Evolutionary conservation across 2,113 vertebrate species (phyloP), one percentile per base, ranked within the genome.

Genomic region (Columba janthina): DNA sequence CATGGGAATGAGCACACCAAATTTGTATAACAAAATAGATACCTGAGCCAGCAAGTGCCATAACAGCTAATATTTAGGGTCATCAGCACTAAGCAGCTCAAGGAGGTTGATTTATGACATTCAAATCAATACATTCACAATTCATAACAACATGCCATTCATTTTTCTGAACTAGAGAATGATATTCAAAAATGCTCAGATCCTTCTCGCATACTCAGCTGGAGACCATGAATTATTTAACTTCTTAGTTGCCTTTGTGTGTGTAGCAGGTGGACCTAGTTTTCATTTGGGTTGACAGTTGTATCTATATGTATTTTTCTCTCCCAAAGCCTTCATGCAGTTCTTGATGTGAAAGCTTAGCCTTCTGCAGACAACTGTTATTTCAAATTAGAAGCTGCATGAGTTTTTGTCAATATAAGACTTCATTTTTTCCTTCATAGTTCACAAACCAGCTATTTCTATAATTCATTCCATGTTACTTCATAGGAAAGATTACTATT

Each of bases 171-270:
- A 85, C 67, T 84, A 88, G 60, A 62, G 93, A 97, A 96, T 58
- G 26, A 95, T 88, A 97, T 93, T 96, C 70, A 85, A 88, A 96
- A 97, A 94, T 58, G 48, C 85, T 86, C 66, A 90, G 91, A 46
- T 80, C 54, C 44, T 89, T 95, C 84, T 71, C 91, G 73, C 44
- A 62, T 38, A 80, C 83, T 85, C 75, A 93, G 94, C 40, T 94
- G 91, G 90, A 97, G 57, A 89, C 57, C 72, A 94, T 96, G 93
- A 97, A 95, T 97, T 97, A 97, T 97, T 97, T 95, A 97, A 97
- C 94, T 96, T 97, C 91, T 94, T 83, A 65, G 96, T 96, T 97
- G 95, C 76, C 82, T 96, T 94, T 93, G 91, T 90, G 54, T 80
- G 38, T 88, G 74, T 67, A 95, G 58, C 2, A 15, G 71, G 86